Evolutionary conservation across 2,888 invertebrate species (phyloP), one percentile per base, ranked within the genome.

Genomic region (Tuta absoluta): DNA sequence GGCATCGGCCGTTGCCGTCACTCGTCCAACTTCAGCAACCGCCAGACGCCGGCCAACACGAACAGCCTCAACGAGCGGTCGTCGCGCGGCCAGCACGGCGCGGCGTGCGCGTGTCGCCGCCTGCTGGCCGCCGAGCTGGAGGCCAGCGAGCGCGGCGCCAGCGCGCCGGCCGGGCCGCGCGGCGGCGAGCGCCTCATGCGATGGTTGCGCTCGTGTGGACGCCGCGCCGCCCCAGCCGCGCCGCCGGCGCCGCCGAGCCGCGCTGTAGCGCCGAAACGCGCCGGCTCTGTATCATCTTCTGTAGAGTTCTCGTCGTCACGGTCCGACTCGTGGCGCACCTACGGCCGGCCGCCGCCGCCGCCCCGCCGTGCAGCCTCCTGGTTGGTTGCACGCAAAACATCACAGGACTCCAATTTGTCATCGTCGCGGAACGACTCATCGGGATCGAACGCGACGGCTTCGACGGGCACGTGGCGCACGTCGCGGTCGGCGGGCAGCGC

Each of bases 371-470:
- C 97, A 59, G 96, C 97, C 0, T 96, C 97, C 0, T 97, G 97
- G 97, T 91, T 97, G 67, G 95, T 97, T 28, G 96, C 97, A n/a
- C 92, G 97, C 63, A 98, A 98, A 87, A 96, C 97, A 0, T 97
- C 97, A 12, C 97, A 98, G 84, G 98, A 98, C 82, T 98, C 98
- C 5, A 98, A 97, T 86, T 89, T 98, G 71, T 97, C 97, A 58
- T 97, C 96, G 75, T 97, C 97, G 23, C 93, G 98, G 62, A 98
- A 98, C 86, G 98, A 98, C 85, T 98, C 97, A 14, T 97, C 97
- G 0, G 97, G 97, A 1, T 97, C 97, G 7, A 95, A 94, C 24
- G 97, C 97, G 19, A 97, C 97, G 1, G 97, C 97, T 28, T 96
- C 96, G 76, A 98, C 98, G 19, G 96, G 96, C 75, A 97, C 97